Evolutionary conservation across 2,888 invertebrate species (phyloP).

Genomic region (Heterodera filipjevi): DNA sequence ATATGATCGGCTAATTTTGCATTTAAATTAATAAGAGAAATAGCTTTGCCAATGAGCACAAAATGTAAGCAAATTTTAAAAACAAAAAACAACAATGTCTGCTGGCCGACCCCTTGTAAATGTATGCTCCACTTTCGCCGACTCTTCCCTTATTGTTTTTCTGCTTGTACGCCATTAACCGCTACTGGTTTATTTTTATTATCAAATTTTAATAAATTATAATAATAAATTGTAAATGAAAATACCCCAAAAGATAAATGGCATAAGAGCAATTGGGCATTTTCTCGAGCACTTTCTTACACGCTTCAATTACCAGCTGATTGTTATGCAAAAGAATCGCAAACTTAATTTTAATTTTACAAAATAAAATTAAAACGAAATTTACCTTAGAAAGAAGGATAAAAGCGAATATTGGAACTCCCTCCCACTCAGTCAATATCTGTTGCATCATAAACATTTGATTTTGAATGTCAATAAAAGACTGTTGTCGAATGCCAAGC

Average conservation of each 20-base stretch:
- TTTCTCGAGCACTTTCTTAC: conserved; percentile 15
- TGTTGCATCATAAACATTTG: conserved; percentile 25
- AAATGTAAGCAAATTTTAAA: no score
- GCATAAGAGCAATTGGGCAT: conserved; percentile 34
- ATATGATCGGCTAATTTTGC: no score
- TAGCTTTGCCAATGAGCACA: no score
- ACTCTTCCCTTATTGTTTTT: no score
- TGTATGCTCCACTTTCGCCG: no score
- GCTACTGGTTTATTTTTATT: no score
- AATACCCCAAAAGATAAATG: conserved; percentile 29
- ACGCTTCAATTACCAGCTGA: conserved; percentile 29
- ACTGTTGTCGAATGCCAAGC: conserved; percentile 11
- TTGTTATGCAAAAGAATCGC: conserved; percentile 25
- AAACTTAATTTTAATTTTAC: conserved; percentile 14
- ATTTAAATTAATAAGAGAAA: no score
- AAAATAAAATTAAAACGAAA: background rate
- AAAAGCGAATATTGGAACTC: conserved; percentile 31
- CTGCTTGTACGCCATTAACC: no score
- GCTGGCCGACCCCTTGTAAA: no score
- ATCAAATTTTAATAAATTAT: conserved; percentile 25
- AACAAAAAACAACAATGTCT: no score
- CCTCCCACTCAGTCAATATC: background rate
- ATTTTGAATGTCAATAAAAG: conserved; percentile 24
- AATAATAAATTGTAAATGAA: background rate
- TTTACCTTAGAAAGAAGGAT: conserved; percentile 27